Evolutionary conservation across 2,113 vertebrate genomes (phyloP).

Genomic region (Hylia prasina): DNA sequence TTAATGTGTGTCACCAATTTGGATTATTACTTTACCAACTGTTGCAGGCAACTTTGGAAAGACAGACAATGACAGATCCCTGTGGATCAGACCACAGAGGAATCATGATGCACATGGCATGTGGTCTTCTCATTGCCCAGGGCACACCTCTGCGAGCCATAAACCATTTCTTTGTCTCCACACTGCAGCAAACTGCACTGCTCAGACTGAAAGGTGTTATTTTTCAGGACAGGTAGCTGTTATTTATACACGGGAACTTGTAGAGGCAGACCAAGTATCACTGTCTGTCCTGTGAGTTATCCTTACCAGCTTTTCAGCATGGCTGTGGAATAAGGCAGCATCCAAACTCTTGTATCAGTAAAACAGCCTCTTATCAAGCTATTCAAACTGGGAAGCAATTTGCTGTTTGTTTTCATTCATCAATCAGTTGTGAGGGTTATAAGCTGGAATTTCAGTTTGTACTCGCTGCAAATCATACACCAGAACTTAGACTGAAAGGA

Average conservation of each 20-base stretch:
- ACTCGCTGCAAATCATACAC: not conserved
- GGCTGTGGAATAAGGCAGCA: not conserved
- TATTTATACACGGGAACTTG: not conserved
- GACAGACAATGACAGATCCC: slow-evolving; percentile 10
- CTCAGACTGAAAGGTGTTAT: not conserved
- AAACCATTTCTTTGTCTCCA: not conserved
- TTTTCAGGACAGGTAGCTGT: not conserved
- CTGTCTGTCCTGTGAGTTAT: not conserved
- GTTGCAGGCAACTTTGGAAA: slow-evolving; percentile 39
- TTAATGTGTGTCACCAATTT: slow-evolving; percentile 22
- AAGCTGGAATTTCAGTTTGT: slow-evolving; percentile 40
- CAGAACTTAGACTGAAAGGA: slow-evolving; percentile 26
- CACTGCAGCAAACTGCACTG: not conserved
- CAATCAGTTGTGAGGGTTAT: slow-evolving; percentile 7
- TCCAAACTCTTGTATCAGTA: not conserved
- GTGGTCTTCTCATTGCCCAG: not conserved
- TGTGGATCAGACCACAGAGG: not conserved
- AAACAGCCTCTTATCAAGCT: not conserved
- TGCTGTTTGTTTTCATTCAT: slow-evolving; percentile 43
- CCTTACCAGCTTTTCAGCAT: not conserved
- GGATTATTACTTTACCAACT: slow-evolving; percentile 37
- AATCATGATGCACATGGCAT: not conserved
- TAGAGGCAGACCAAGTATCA: not conserved
- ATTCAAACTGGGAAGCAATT: slow-evolving; percentile 4
- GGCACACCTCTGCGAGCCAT: not conserved